Evolutionary conservation across 2,113 vertebrate species (phyloP).

Genomic region (Macaca nemestrina): DNA sequence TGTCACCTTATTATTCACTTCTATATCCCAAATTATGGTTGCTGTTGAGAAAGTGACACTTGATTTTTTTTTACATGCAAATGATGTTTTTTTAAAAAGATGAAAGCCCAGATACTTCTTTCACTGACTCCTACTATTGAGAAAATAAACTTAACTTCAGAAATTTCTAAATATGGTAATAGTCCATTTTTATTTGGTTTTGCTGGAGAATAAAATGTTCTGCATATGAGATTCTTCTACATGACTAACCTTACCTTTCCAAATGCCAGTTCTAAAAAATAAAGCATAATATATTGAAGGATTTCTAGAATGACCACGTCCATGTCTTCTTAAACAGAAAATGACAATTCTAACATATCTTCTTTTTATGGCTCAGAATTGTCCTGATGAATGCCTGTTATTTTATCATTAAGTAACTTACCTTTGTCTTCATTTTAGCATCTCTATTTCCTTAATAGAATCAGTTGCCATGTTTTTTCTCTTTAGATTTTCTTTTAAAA

Average conservation of each 20-base stretch:
- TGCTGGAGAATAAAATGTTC: constrained; percentile 15
- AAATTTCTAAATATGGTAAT: background rate
- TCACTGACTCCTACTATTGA: background rate
- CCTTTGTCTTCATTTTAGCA: background rate
- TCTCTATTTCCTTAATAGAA: background rate
- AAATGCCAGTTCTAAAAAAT: constrained; percentile 34
- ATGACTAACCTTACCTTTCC: constrained; percentile 13
- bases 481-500: background rate
- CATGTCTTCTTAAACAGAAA: background rate
- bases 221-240: constrained; percentile 15
- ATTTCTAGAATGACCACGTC: constrained; percentile 27
- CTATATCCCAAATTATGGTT: background rate
- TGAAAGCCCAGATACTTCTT: background rate
- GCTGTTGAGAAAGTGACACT: background rate
- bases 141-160: background rate
- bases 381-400: background rate
- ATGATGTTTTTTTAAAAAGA: background rate
- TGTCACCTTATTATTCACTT: background rate
- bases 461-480: background rate
- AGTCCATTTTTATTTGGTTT: background rate
- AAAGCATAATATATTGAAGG: background rate
- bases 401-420: background rate
- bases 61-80: background rate
- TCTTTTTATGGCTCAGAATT: background rate
- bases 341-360: background rate